Percentiles rank a stretch among this genome's conserved stretches.
Conservation (phyloP, 2,797 vertebrate species). For the Myotis findleyi region DNA sequence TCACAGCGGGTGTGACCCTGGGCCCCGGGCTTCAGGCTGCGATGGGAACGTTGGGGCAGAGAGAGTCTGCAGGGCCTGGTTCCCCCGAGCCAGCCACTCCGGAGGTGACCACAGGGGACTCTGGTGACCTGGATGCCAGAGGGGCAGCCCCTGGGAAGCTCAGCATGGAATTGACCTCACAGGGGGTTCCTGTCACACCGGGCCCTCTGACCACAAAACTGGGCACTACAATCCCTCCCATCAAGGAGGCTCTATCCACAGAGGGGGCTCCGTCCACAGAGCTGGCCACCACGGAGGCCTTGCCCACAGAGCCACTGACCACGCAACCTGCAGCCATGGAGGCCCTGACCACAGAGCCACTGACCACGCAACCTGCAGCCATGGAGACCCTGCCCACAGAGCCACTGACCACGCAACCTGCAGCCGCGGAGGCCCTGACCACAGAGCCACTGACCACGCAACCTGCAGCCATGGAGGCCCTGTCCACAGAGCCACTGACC, state of each 20-base stretch:
- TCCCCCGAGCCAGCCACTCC: neutral
- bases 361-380: neutral
- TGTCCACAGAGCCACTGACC: neutral
- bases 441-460: neutral
- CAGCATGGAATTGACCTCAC: neutral
- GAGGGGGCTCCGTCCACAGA: neutral
- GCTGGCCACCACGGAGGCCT: neutral
- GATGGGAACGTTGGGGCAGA: fast-evolving
- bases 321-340: fast-evolving
- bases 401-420: fast-evolving
- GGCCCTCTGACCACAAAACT: neutral
- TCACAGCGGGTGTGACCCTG: fast-evolving
- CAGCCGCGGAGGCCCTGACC: neutral
- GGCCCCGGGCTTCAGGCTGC: fast-evolving
- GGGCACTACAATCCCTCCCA: neutral
- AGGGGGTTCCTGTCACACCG: neutral
- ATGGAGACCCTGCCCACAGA: neutral
- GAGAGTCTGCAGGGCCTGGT: neutral
- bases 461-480: neutral
- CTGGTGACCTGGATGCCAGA: neutral
- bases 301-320: fast-evolving
- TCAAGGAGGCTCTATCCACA: fast-evolving
- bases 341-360: neutral
- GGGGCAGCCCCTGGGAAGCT: neutral
- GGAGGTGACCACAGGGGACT: fast-evolving